Base-by-base conservation (phyloP, 2,113 vertebrate species). In the Corydoras sp. region DNA sequence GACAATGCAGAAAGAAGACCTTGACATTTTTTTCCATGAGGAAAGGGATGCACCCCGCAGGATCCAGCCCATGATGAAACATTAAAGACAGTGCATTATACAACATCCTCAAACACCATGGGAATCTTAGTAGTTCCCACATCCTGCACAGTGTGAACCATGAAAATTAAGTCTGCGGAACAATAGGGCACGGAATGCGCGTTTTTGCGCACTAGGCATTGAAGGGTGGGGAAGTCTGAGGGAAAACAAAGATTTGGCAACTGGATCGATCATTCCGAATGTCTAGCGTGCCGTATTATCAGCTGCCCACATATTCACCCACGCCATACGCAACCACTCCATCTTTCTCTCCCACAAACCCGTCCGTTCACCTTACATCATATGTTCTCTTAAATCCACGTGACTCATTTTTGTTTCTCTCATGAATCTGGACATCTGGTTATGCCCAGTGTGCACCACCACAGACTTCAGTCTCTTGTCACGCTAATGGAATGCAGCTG, bases 361-460 rank as follows among this genome's bases (percentile, higher is more conserved):
- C 58, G 9, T 4, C 30, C 50, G 30, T 50, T 29, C 24, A 13
- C 3, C 31, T 73, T 73, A 59, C 71, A 67, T 67, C 71, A 73
- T 67, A 15, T 67, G 64, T 67, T 67, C 58, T 54, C 62, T 31
- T 15, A 58, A 65, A 43, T 65, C 24, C 48, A 64, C 13, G 62
- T 67, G 66, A 58, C 69, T 70, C 78, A 79, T 81, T 76, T 32
- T 73, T 49, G 56, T 73, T 76, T 78, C 55, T 74, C 18, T 29
- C 48, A 4, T 56, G 61, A 59, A 73, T 64, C 54, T 61, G 53
- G 58, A 84, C 83, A 86, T 87, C 83, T 85, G 84, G 62, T 64
- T 35, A 31, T 79, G 79, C 79, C 82, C 68, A 68, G 60, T 49
- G 65, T 30, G 43, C 75, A 32, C 62, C 73, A 18, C 62, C 64